Conservation (phyloP, 2,797 vertebrate genomes). For the Peromyscus nudipes region DNA sequence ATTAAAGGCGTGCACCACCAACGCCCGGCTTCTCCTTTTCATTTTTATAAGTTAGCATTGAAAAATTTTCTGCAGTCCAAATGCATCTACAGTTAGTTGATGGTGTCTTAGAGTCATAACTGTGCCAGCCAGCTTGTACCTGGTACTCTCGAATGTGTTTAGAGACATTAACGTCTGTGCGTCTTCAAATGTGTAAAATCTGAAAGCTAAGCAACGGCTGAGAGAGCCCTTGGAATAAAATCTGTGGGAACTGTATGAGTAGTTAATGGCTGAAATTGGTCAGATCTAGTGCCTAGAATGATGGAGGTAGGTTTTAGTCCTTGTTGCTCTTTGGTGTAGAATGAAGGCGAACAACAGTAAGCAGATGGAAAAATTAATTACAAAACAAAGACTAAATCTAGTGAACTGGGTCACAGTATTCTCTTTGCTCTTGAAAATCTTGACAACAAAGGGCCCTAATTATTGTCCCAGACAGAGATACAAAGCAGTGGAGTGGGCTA, state of each 20-base stretch:
- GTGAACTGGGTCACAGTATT: neutral
- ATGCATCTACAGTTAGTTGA: neutral
- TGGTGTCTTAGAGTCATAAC: neutral
- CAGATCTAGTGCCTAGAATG: neutral
- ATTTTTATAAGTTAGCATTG: conserved; percentile 47
- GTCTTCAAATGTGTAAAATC: neutral
- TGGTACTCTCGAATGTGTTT: neutral
- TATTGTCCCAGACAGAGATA: neutral
- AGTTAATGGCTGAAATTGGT: conserved; percentile 39
- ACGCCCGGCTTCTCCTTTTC: neutral
- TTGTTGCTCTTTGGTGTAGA: neutral
- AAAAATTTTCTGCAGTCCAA: conserved; percentile 9
- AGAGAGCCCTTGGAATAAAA: conserved; percentile 12
- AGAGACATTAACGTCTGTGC: conserved; percentile 7
- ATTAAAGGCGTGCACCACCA: neutral
- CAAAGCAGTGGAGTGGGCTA: neutral
- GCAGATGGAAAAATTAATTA: neutral
- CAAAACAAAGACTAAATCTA: neutral
- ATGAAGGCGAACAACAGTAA: conserved; percentile 2
- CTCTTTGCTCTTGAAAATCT: conserved; percentile 34
- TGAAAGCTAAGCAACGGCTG: conserved; percentile 11
- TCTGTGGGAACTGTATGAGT: neutral
- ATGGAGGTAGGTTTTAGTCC: neutral
- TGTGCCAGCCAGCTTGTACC: neutral
- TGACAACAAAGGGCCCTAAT: conserved; percentile 2